Evolutionary conservation across 2,797 vertebrate species (phyloP).

Genomic region (Schizothorax lantsangensis): DNA sequence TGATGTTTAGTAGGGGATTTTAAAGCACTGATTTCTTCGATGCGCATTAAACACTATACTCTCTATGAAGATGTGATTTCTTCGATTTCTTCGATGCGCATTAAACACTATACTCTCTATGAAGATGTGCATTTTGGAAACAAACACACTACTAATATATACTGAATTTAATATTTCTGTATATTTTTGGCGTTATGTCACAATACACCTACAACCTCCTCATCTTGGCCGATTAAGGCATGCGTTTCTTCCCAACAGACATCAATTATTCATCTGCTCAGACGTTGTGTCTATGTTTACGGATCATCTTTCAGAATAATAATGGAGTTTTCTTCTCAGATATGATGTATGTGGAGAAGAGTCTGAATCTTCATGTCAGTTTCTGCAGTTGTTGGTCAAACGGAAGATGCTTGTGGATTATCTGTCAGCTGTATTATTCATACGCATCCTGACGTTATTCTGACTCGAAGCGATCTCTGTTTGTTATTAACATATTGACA

Average conservation of each 20-base stretch:
- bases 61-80: neutral
- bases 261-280: conserved; percentile 25
- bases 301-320: neutral
- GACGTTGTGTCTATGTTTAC: neutral
- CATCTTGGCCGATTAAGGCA: neutral
- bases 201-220: neutral
- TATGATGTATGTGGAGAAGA: neutral
- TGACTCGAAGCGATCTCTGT: neutral
- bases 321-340: neutral
- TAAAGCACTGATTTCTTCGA: neutral
- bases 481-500: neutral
- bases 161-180: neutral
- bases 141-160: neutral
- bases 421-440: conserved; percentile 43
- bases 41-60: neutral
- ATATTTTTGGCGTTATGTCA: neutral
- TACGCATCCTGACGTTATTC: neutral
- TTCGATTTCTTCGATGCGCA: no score
- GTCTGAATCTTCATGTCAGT: neutral
- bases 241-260: neutral
- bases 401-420: conserved; percentile 1
- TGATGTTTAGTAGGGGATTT: neutral
- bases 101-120: neutral
- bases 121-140: neutral
- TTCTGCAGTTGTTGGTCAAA: conserved; percentile 11